A percentile compares a stretch with the other conserved stretches of the same genome.
Evolutionary conservation across 2,113 vertebrate species (phyloP).

Genomic region (Tachuris rubrigastra): DNA sequence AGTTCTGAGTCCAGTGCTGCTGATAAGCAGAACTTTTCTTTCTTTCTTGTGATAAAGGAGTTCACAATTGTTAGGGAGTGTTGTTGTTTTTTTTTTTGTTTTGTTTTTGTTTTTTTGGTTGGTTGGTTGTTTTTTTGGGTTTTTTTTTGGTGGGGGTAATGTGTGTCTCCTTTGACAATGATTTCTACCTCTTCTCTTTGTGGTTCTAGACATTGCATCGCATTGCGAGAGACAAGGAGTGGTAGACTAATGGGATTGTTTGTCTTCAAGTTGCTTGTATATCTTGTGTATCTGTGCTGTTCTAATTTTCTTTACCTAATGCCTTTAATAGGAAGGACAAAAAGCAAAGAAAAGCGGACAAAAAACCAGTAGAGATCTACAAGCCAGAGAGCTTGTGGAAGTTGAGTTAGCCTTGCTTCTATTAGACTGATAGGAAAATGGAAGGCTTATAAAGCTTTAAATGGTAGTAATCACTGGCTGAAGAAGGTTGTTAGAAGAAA

Average conservation of each 20-base stretch:
- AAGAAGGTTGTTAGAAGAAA: neutral
- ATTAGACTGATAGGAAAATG: neutral
- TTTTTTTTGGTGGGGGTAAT: neutral
- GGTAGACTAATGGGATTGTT: neutral
- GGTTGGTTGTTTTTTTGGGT: neutral
- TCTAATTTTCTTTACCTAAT: neutral
- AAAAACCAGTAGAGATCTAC: neutral
- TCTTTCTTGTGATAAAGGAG: neutral
- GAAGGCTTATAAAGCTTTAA: neutral
- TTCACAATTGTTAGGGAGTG: neutral
- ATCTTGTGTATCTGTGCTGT: neutral
- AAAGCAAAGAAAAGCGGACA: neutral
- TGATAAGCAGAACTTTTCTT: neutral
- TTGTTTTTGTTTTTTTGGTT: neutral
- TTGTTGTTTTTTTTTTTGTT: no score
- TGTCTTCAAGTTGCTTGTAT: neutral
- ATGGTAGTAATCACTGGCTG: neutral
- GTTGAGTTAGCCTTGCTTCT: neutral
- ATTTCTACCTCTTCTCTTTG: neutral
- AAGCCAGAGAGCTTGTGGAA: neutral
- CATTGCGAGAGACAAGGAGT: rapidly evolving
- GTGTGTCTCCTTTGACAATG: neutral
- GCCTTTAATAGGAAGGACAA: neutral
- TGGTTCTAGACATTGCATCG: neutral
- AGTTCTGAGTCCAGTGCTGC: neutral